Conservation (phyloP, 2,113 vertebrate genomes). For the Tragulus kanchil region DNA sequence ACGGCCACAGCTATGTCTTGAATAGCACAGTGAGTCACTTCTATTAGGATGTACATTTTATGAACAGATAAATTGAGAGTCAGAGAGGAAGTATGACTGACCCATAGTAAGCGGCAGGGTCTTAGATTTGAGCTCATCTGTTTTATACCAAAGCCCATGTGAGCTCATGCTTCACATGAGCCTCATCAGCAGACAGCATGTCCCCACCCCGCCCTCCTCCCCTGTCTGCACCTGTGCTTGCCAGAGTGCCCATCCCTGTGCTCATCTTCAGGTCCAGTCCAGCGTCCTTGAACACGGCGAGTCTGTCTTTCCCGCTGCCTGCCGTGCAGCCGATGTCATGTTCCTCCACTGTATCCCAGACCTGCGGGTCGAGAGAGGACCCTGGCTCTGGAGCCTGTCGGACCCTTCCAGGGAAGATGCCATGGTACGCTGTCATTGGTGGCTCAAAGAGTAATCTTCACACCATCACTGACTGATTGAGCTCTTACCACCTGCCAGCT, state of each 20-base stretch:
- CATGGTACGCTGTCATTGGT: neutral
- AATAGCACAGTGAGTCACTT: neutral
- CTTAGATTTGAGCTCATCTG: neutral
- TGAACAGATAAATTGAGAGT: neutral
- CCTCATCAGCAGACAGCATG: neutral
- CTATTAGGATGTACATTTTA: neutral
- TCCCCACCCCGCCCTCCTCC: neutral
- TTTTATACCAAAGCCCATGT: neutral
- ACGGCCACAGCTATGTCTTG: neutral
- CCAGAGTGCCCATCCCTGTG: slow-evolving; percentile 71
- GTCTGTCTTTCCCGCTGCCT: slow-evolving; percentile 87
- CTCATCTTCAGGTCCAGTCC: slow-evolving; percentile 86
- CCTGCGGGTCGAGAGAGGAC: slow-evolving; percentile 73
- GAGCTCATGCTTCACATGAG: neutral
- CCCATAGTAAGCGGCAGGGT: neutral
- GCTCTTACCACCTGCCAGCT: neutral
- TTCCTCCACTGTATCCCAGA: slow-evolving; percentile 90
- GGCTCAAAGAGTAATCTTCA: neutral
- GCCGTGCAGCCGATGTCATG: slow-evolving; percentile 89
- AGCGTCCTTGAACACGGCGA: slow-evolving; percentile 89
- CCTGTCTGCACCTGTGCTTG: slow-evolving; percentile 84
- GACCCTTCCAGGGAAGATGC: neutral
- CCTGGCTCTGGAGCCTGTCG: neutral
- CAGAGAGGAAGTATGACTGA: neutral
- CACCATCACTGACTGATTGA: neutral